Evolutionary conservation across 2,113 vertebrate species (phyloP), one percentile per base, ranked within the genome.

Genomic region (Festucalex cinctus): DNA sequence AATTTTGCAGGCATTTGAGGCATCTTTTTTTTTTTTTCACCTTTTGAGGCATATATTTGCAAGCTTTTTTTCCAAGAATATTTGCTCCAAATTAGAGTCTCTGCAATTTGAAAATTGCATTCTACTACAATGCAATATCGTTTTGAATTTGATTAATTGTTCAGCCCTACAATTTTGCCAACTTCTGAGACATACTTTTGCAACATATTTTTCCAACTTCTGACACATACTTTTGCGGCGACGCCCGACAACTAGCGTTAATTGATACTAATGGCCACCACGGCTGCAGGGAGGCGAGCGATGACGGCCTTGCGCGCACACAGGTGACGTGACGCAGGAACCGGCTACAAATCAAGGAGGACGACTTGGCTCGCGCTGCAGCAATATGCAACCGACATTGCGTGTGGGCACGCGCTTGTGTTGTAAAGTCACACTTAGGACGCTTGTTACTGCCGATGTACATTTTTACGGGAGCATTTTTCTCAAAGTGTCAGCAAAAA

Each of bases 191-290:
- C 37, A 39, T 39, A 39, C 12, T 12, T 39, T 1, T 22, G 9
- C 49, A 9, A 3, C 20, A 8, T 3, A 9, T 51, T 51, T 51
- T 51, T 53, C 24, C 22, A 3, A 24, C 22, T 53, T 53, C 1
- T 13, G 22, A 6, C n/a, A n/a, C 7, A 51, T n/a, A 8, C 16
- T 13, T 43, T 54, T 19, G 71, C 28, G 60, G 78, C 85, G 84
- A 88, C 63, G 74, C 39, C 58, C 77, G 83, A 86, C 74, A 64
- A 78, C 86, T 74, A 69, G 79, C 76, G 82, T 44, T 88, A 88
- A 88, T 86, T 89, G 85, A 87, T 89, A 75, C 87, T 86, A 90
- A 90, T 86, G 83, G 85, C 74, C 78, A 77, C 88, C 79, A 65
- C 79, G 77, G 82, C 86, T 83, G 86, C 82, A 43, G 48, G 69